Evolutionary conservation across 2,797 vertebrate species (phyloP), one percentile per base, ranked within the genome.

Genomic region (Propithecus deckenii): DNA sequence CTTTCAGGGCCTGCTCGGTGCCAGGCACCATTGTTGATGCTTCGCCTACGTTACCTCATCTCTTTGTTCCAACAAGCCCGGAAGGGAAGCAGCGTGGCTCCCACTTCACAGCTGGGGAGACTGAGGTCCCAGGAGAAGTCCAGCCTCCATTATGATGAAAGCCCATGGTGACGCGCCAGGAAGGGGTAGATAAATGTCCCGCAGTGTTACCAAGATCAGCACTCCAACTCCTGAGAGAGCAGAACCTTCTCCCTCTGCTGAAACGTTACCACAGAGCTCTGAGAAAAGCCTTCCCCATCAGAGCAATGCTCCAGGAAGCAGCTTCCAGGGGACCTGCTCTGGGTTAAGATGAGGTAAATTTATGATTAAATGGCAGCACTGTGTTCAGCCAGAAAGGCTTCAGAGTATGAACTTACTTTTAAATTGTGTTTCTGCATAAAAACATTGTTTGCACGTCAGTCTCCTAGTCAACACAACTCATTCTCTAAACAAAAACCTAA

Each of bases 21-120:
- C 74, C 67, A 41, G 57, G 38, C 35, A 38, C 28, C 12, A 9
- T 17, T 46, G 57, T 3, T 28, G 59, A 30, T 41, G 43, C 41
- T 69, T 72, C 50, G 32, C 57, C 63, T 12, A 0, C 0, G 32
- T 67, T 35, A 46, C 71, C 80, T 32, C 30, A 28, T 35, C 74
- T n/a, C 75, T 87, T 30, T 80, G 88, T 75, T 71, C 79, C 78
- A 43, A 87, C 88, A 84, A 32, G 92, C 55, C 52, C 12, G 81
- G 46, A 30, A 71, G 72, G 30, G 32, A 25, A 43, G 78, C 22
- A 12, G 11, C 12, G 2, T 55, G 74, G 75, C 48, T 41, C 32
- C 91, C 20, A 13, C 32, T 41, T 52, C 63, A 43, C 2, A 0
- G 55, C 67, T 22, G 63, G 48, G 11, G 55, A 80, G 43, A 61